phyloP scores from a whole-genome alignment of 1,140 invertebrate genomes.

The Euschistus heros region DNA sequence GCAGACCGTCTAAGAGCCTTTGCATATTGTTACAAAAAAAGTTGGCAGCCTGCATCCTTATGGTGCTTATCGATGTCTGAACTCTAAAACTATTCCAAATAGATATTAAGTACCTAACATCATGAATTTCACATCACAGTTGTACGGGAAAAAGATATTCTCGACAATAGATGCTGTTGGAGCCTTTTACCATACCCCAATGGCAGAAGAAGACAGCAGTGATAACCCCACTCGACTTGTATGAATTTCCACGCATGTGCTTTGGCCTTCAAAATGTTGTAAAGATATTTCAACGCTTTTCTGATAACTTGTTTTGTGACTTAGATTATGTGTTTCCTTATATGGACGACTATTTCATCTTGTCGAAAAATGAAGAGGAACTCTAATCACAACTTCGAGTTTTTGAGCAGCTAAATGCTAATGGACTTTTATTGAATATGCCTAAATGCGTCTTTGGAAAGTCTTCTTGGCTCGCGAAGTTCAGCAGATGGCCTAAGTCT shows the following conservation, averaged over 20 bases:
- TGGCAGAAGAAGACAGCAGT: constrained; percentile 34
- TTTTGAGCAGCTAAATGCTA: no score
- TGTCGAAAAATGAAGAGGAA: no score
- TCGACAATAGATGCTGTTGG: not conserved
- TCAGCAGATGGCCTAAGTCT: not conserved
- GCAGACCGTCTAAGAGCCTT: not conserved
- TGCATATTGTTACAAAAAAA: not conserved
- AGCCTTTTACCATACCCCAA: constrained; percentile 33
- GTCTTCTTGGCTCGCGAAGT: not conserved
- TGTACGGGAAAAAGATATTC: constrained; percentile 35
- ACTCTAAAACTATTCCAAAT: not conserved
- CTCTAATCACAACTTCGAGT: no score
- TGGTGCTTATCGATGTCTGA: not conserved
- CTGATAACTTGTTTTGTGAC: not conserved
- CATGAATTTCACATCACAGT: constrained; percentile 26
- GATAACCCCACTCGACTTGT: constrained; percentile 32
- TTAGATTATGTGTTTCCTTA: no score
- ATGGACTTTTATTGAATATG: no score
- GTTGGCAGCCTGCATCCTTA: not conserved
- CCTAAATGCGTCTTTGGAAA: no score
- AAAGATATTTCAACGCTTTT: constrained; percentile 36
- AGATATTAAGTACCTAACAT: not conserved
- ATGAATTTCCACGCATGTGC: constrained; percentile 31
- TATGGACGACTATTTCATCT: no score
- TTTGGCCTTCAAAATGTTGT: constrained; percentile 37